Percentiles rank a stretch among this genome's conserved stretches.
phyloP scores from a whole-genome alignment of 2,113 vertebrate genomes.

The Tachuris rubrigastra region DNA sequence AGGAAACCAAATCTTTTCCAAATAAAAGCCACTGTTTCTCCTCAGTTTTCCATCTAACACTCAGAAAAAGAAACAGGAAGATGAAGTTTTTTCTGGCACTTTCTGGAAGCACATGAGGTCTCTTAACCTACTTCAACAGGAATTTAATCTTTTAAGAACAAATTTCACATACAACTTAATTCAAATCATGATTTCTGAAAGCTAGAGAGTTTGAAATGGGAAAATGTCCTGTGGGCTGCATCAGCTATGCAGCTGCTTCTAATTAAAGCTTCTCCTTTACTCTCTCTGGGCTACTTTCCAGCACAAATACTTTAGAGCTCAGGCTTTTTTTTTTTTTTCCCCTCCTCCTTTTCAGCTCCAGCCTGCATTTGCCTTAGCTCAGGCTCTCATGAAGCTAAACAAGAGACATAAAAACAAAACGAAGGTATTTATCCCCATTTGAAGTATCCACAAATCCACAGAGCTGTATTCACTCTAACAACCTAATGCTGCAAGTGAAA shows the following conservation, averaged over 20 bases:
- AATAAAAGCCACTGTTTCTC: constrained; percentile 69
- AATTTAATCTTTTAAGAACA: constrained; percentile 67
- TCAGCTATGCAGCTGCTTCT: constrained; percentile 78
- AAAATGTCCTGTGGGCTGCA: constrained; percentile 76
- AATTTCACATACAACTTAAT: constrained; percentile 59
- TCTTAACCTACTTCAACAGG: constrained; percentile 40
- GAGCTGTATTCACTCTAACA: not conserved
- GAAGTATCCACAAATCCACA: not conserved
- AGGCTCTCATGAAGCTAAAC: constrained; percentile 45
- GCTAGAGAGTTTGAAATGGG: constrained; percentile 68
- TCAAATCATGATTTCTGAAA: constrained; percentile 63
- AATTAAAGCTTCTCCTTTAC: constrained; percentile 82
- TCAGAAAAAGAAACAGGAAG: constrained; percentile 60
- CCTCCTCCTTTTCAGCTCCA: constrained; percentile 58
- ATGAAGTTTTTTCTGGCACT: constrained; percentile 57
- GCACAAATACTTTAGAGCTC: constrained; percentile 80
- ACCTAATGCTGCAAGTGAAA: not conserved
- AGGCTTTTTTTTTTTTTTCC: constrained; percentile 44
- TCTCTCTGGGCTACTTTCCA: constrained; percentile 80
- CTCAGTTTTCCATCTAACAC: constrained; percentile 43
- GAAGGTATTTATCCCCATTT: not conserved
- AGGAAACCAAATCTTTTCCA: constrained; percentile 72
- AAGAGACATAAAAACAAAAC: not conserved
- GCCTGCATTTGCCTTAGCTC: constrained; percentile 43
- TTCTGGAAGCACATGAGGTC: constrained; percentile 39